These are phyloP conservation scores for Ameiurus melas DNA, from an alignment of 2,113 vertebrate genomes.

Conservation along the genomic window DNA sequence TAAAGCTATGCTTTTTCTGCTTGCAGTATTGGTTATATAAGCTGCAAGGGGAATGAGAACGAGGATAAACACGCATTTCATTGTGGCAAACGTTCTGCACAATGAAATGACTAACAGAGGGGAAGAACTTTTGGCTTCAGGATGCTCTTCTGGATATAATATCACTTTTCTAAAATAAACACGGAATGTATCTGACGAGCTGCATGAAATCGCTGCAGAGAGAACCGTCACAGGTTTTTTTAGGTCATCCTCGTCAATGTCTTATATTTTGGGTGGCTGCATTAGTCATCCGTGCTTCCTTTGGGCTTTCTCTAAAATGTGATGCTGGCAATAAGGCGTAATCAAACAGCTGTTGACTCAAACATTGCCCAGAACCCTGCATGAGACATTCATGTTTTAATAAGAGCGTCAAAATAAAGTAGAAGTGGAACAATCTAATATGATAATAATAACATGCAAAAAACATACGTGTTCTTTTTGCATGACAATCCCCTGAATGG, in stretches of 20 bases:
- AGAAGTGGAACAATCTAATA: not conserved
- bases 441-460: not conserved
- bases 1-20: not conserved
- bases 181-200: not conserved
- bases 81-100: not conserved
- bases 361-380: not conserved
- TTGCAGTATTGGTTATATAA: slow-evolving; percentile 7
- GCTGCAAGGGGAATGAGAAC: not conserved
- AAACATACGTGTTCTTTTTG: too few species aligned
- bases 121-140: not conserved
- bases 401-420: not conserved
- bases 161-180: slow-evolving; percentile 5
- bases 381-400: not conserved
- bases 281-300: not conserved
- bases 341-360: not conserved
- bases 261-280: not conserved
- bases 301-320: not conserved
- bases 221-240: not conserved
- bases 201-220: not conserved
- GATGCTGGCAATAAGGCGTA: not conserved
- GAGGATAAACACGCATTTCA: not conserved
- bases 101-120: not conserved
- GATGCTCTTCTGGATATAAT: not conserved
- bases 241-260: not conserved
- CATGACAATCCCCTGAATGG: not conserved